phyloP scores from a whole-genome alignment of 2,888 invertebrate genomes.

The Xestia ashworthii region DNA sequence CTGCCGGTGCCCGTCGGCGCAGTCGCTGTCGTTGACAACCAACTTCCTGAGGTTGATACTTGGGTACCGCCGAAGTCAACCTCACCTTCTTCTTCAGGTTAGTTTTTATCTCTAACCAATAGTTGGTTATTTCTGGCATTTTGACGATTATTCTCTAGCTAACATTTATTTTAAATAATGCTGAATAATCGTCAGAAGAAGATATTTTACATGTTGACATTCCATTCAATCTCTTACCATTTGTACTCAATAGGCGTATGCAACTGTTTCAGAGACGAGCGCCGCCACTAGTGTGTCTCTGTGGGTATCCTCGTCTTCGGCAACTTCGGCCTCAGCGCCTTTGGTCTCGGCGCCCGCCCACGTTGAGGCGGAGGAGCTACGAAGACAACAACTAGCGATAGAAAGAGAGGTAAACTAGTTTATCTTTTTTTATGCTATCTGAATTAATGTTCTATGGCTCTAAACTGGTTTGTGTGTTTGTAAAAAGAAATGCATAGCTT shows the following conservation, averaged over 20 bases:
- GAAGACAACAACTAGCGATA: slow-evolving; percentile 85
- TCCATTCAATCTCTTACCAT: not conserved
- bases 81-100: slow-evolving; percentile 69
- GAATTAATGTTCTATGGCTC: too few relatives aligned
- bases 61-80: slow-evolving; percentile 67
- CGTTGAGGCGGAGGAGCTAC: slow-evolving; percentile 83
- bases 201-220: not conserved
- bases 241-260: not conserved
- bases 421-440: not conserved
- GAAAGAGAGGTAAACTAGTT: slow-evolving; percentile 82
- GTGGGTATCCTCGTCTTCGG: slow-evolving; percentile 61
- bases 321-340: slow-evolving; percentile 70
- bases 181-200: not conserved
- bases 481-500: too few relatives aligned
- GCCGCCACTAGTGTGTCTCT: slow-evolving; percentile 67
- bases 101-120: slow-evolving; percentile 18
- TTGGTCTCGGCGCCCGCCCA: slow-evolving; percentile 73
- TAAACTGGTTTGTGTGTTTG: too few relatives aligned
- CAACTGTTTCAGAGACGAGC: slow-evolving; percentile 62
- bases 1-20: slow-evolving; percentile 82
- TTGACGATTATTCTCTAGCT: not conserved
- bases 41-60: slow-evolving; percentile 60
- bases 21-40: slow-evolving; percentile 68
- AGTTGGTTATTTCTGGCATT: not conserved
- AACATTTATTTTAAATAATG: not conserved